Evolutionary conservation across 1,140 invertebrate species (phyloP), one percentile per base, ranked within the genome.

Genomic region (Spodoptera frugiperda): DNA sequence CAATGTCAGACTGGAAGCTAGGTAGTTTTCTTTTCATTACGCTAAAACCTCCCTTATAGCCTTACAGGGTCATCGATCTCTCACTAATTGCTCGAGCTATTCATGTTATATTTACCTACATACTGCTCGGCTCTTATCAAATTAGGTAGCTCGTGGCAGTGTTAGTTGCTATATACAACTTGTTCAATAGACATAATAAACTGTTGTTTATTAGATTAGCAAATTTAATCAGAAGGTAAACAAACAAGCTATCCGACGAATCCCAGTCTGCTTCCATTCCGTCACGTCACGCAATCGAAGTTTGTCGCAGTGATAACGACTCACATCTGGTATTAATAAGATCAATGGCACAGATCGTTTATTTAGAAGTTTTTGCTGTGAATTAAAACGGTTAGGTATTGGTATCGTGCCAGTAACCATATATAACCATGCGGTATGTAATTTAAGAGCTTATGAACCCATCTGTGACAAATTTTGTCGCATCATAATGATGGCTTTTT

Each of bases 361-460:
- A 39, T 65, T 65, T 21, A 49, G 25, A 61, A 61, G 4, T 48
- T 65, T 65, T 21, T 17, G 33, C 14, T 39, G 54, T 55, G 14
- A 14, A 44, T 55, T 53, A 39, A 67, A 21, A 59, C 17, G 46
- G 78, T 75, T 78, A 51, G 61, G 21, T 75, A 39, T 79, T 79
- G 73, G 78, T 70, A 68, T 30, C 33, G 44, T 79, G 78, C 78
- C 78, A 79, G 55, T 76, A 70, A 63, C 72, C 67, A 39, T 71
- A 71, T 71, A 59, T 63, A 51, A 75, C 48, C 10, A 30, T 30
- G 68, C 51, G 17, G 68, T 44, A 70, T 51, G 44, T 67, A 33
- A 74, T 74, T 46, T 67, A 55, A 76, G 44, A 68, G 49, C 39
- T 33, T 65, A 39, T 44, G 19, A 3, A 67, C 15, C 12, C 4